Conservation (phyloP, 2,113 vertebrate species). For the Calypte anna region DNA sequence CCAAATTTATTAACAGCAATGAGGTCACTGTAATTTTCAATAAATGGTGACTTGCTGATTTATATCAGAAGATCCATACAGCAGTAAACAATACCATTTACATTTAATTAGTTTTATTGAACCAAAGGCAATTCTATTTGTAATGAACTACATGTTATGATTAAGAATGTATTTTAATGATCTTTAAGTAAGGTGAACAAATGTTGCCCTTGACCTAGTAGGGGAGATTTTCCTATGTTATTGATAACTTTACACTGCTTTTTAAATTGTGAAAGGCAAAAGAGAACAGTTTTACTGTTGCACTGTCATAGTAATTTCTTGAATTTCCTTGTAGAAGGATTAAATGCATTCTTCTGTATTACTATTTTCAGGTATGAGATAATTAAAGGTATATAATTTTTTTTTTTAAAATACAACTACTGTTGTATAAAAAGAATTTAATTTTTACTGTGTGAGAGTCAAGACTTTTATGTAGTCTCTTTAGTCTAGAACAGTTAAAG, state of each 20-base stretch:
- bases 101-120: constrained; percentile 96
- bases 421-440: neutral
- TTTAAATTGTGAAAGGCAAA: constrained; percentile 73
- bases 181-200: constrained; percentile 88
- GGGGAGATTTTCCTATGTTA: constrained; percentile 75
- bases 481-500: neutral
- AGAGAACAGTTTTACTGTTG: constrained; percentile 72
- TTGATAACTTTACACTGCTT: constrained; percentile 74
- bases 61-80: constrained; percentile 86
- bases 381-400: neutral
- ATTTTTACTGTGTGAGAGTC: neutral
- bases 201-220: constrained; percentile 88
- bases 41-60: constrained; percentile 88
- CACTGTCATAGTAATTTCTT: constrained; percentile 69
- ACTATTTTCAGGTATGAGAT: neutral
- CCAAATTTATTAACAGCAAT: constrained; percentile 86
- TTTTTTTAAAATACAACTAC: neutral
- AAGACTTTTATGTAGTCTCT: neutral
- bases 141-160: constrained; percentile 88
- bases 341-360: constrained; percentile 7
- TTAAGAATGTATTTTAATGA: constrained; percentile 88
- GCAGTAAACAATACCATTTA: constrained; percentile 91
- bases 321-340: constrained; percentile 34
- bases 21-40: constrained; percentile 88
- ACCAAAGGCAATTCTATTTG: constrained; percentile 86